Evolutionary conservation across 1,140 invertebrate genomes (phyloP).

Genomic region (Drosophila micromelanica): DNA sequence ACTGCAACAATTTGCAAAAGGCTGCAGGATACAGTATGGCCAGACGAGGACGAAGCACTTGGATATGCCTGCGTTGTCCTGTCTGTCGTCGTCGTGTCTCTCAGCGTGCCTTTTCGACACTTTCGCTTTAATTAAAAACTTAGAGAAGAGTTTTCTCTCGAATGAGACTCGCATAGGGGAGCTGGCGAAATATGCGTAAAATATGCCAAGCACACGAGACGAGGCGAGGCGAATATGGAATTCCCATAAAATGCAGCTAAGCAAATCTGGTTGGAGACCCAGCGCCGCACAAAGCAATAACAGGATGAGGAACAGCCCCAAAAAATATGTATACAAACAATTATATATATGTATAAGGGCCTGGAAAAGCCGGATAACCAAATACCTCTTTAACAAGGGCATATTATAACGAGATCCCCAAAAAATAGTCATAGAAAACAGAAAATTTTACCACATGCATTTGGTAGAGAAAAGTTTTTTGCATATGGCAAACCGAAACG

Average conservation of each 20-base stretch:
- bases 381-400: conserved; percentile 11
- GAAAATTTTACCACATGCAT: conserved; percentile 53
- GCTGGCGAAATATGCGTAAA: conserved; percentile 64
- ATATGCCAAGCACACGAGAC: conserved; percentile 58
- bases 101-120: conserved; percentile 70
- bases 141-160: conserved; percentile 53
- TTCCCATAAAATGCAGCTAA: conserved; percentile 64
- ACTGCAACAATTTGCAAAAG: conserved; percentile 72
- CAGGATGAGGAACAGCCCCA: neutral
- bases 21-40: conserved; percentile 23
- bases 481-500: conserved; percentile 62
- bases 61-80: conserved; percentile 14
- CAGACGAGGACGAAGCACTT: conserved; percentile 29
- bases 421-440: conserved; percentile 27
- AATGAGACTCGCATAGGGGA: conserved; percentile 18
- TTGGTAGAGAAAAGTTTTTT: conserved; percentile 56
- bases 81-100: conserved; percentile 9
- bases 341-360: too few relatives aligned
- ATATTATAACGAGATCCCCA: conserved; percentile 40
- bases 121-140: conserved; percentile 82
- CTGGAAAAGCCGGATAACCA: neutral
- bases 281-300: conserved; percentile 9
- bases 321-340: conserved; percentile 8
- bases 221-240: conserved; percentile 33
- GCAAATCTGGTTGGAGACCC: conserved; percentile 55